A percentile compares a stretch with the other conserved stretches of the same genome.
Evolutionary conservation across 2,888 invertebrate genomes (phyloP).

Genomic region (Dasysyrphus albostriatus): DNA sequence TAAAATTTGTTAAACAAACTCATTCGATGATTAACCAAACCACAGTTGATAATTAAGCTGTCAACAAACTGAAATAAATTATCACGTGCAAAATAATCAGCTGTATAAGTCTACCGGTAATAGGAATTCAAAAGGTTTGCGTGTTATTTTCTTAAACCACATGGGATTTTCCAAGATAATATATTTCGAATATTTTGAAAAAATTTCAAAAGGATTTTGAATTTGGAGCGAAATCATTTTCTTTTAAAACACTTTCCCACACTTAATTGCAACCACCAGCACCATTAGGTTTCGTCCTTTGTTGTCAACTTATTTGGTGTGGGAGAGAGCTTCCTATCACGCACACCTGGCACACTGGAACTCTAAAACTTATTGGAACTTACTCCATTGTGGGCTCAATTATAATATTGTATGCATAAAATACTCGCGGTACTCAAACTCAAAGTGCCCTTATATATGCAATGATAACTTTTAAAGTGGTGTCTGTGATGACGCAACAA

Average conservation of each 20-base stretch:
- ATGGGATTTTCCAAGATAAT: no score
- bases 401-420: background rate
- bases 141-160: no score
- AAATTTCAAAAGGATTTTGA: no score
- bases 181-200: no score
- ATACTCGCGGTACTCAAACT: background rate
- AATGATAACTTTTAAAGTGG: conserved; percentile 1
- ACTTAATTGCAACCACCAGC: background rate
- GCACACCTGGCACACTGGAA: background rate
- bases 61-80: no score
- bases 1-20: no score
- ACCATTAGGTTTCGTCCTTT: background rate
- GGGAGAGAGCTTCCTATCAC: background rate
- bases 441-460: background rate
- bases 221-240: no score
- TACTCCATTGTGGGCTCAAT: background rate
- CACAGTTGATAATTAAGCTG: no score
- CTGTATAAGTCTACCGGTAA: no score
- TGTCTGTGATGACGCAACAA: background rate
- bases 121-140: no score
- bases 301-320: background rate
- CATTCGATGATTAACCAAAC: no score
- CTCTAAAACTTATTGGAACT: background rate
- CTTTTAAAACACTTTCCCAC: background rate
- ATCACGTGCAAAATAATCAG: no score